phyloP scores from a whole-genome alignment of 2,888 invertebrate species.

The Graphium colonna region DNA sequence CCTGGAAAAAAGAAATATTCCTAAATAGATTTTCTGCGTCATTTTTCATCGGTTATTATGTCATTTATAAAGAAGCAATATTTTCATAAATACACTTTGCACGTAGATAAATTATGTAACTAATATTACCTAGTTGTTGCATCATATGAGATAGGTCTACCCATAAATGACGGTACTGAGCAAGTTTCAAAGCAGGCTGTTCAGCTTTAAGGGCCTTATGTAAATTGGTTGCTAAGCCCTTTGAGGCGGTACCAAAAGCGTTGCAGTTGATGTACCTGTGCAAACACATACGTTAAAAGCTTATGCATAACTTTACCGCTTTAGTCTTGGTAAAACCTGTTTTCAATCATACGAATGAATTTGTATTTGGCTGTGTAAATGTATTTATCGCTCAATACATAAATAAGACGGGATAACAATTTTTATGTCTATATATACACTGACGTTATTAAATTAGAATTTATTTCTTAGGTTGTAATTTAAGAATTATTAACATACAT shows the following conservation, averaged over 20 bases:
- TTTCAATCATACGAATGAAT: too few species aligned
- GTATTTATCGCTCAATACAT: too few species aligned
- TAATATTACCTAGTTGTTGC: conserved; percentile 83
- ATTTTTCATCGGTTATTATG: not conserved
- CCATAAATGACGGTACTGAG: conserved; percentile 85
- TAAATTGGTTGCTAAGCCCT: conserved; percentile 82
- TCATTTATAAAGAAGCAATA: not conserved
- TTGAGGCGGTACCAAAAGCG: conserved; percentile 82
- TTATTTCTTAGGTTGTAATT: too few species aligned
- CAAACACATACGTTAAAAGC: not conserved
- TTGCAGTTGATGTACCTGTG: conserved; percentile 82
- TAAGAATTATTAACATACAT: too few species aligned
- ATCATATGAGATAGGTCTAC: conserved; percentile 88
- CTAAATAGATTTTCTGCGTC: not conserved
- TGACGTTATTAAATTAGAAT: too few species aligned
- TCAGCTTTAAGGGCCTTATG: conserved; percentile 82
- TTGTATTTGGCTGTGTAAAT: too few species aligned
- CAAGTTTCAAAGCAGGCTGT: conserved; percentile 82
- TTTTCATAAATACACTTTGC: conserved; percentile 1
- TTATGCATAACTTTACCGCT: too few species aligned
- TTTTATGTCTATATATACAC: too few species aligned
- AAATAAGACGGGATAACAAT: too few species aligned
- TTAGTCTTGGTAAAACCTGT: too few species aligned
- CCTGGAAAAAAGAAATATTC: conserved; percentile 46
- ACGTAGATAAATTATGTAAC: not conserved